Evolutionary conservation across 2,797 vertebrate genomes (phyloP).

Genomic region (Knipowitschia caucasica): DNA sequence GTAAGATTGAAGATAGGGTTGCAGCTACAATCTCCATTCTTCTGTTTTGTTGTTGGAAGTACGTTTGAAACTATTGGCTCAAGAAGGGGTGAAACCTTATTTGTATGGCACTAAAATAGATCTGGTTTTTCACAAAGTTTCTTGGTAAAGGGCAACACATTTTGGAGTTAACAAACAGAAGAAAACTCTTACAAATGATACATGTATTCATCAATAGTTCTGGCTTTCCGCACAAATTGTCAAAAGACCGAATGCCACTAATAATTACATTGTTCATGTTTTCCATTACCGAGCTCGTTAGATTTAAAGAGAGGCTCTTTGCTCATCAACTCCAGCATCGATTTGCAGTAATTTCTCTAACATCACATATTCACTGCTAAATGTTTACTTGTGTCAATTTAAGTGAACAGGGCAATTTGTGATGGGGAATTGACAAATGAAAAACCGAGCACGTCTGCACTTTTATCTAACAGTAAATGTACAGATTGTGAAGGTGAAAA

Average conservation of each 20-base stretch:
- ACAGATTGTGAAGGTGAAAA: too few relatives aligned
- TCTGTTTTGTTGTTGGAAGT: too few relatives aligned
- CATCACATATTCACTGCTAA: neutral
- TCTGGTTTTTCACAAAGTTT: too few relatives aligned
- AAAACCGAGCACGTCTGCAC: neutral
- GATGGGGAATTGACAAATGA: neutral
- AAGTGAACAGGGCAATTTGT: neutral
- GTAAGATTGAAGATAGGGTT: too few relatives aligned
- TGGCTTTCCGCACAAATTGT: neutral
- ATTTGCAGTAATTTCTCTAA: neutral
- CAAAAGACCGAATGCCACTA: neutral
- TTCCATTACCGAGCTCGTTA: neutral
- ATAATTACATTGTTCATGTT: neutral
- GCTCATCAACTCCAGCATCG: conserved; percentile 1
- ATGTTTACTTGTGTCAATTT: neutral
- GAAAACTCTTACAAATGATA: neutral
- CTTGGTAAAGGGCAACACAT: too few relatives aligned
- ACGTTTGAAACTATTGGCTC: too few relatives aligned
- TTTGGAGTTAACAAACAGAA: too few relatives aligned
- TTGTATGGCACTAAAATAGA: too few relatives aligned
- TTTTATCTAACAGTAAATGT: too few relatives aligned
- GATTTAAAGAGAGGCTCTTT: neutral
- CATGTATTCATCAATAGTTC: neutral
- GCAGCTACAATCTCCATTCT: too few relatives aligned
- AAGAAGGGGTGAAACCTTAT: too few relatives aligned